Conservation (phyloP, 2,888 invertebrate species). For the Magallana nippona region DNA sequence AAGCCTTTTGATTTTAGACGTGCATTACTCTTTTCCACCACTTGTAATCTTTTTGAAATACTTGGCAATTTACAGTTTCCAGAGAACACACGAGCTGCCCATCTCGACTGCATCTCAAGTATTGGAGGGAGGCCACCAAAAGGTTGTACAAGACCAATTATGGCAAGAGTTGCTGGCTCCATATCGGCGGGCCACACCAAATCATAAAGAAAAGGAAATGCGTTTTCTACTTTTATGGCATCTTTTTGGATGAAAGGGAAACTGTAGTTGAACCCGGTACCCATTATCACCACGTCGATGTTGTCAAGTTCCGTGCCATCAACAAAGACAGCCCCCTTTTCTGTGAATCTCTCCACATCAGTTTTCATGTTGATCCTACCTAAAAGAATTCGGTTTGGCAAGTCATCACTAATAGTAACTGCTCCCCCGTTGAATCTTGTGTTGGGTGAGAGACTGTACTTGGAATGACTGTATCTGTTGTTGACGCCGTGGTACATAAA, state of each 20-base stretch:
- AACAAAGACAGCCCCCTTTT: conserved; percentile 57
- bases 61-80: conserved; percentile 58
- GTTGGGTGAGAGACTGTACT: conserved; percentile 62
- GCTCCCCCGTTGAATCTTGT: conserved; percentile 59
- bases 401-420: conserved; percentile 64
- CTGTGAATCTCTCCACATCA: conserved; percentile 59
- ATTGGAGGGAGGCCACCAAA: conserved; percentile 64
- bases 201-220: conserved; percentile 61
- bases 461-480: conserved; percentile 60
- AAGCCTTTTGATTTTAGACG: conserved; percentile 58
- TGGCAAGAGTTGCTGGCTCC: conserved; percentile 59
- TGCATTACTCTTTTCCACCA: conserved; percentile 56
- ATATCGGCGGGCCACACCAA: conserved; percentile 60
- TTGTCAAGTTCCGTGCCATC: conserved; percentile 58
- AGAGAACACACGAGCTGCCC: conserved; percentile 60
- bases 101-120: conserved; percentile 63
- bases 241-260: conserved; percentile 64
- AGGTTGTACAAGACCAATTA: conserved; percentile 65
- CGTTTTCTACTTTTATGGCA: conserved; percentile 55
- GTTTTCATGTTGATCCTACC: conserved; percentile 58
- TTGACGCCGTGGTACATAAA: conserved; percentile 62
- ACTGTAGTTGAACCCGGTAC: conserved; percentile 61
- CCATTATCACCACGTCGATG: conserved; percentile 63
- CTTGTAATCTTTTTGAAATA: conserved; percentile 39
- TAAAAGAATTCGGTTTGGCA: conserved; percentile 62